Evolutionary conservation across 2,888 invertebrate species (phyloP).

Genomic region (Deroplatys truncata): DNA sequence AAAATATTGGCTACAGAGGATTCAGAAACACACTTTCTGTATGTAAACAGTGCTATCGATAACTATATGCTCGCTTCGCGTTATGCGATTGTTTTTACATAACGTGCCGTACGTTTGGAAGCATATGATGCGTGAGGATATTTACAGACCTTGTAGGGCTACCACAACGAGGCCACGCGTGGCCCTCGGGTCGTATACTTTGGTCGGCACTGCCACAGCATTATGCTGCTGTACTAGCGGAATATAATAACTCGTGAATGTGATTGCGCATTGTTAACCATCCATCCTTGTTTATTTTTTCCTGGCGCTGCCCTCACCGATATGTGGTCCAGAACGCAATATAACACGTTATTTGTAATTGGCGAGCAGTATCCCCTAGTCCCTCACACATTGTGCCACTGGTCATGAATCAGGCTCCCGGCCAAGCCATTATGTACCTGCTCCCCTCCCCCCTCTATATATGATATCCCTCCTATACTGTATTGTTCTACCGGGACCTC

Average conservation of each 20-base stretch:
- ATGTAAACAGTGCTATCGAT: no score
- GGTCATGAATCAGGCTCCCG: not conserved
- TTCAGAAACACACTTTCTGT: no score
- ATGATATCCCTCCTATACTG: not conserved
- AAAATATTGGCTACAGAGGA: no score
- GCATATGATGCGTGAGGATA: not conserved
- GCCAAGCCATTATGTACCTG: not conserved
- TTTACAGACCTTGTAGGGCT: no score
- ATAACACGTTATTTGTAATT: constrained; percentile 16
- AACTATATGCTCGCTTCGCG: no score
- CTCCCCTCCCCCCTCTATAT: not conserved
- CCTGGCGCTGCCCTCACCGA: not conserved
- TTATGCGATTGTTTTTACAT: not conserved
- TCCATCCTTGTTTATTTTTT: not conserved
- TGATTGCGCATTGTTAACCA: not conserved
- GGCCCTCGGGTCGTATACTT: not conserved
- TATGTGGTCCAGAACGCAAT: not conserved
- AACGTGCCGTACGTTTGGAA: not conserved
- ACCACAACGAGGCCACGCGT: not conserved
- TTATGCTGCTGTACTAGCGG: not conserved
- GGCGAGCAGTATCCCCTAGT: not conserved
- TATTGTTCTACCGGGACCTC: not conserved
- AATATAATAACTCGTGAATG: not conserved
- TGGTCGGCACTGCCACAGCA: not conserved
- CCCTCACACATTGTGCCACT: not conserved